These are phyloP conservation scores for Acanthis flammea DNA, from an alignment of 2,797 vertebrate species.

Conservation along the genomic window DNA sequence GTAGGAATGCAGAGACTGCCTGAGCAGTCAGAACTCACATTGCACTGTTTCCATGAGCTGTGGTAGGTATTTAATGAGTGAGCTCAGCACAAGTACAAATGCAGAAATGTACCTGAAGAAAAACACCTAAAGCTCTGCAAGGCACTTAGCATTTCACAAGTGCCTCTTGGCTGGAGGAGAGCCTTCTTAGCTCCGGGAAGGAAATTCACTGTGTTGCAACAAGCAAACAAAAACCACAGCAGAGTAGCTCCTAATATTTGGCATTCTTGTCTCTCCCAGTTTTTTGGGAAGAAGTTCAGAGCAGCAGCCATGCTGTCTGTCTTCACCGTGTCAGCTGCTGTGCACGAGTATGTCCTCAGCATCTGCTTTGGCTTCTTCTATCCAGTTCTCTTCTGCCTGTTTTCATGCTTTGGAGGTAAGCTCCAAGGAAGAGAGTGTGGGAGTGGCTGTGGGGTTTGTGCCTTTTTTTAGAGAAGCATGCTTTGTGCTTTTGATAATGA, in stretches of 20 bases:
- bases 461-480: neutral
- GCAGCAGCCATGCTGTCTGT: conserved; percentile 89
- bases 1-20: neutral
- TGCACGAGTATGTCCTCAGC: conserved; percentile 89
- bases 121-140: neutral
- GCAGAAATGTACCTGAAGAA: neutral
- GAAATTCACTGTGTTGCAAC: neutral
- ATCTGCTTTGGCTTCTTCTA: conserved; percentile 93
- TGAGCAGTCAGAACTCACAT: neutral
- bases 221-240: neutral
- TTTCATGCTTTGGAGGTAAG: conserved; percentile 96
- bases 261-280: conserved; percentile 68
- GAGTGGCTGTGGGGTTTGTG: neutral
- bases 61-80: neutral
- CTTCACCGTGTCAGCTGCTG: conserved; percentile 88
- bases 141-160: neutral
- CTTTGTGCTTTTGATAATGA: neutral
- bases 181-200: neutral
- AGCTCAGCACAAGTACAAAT: neutral
- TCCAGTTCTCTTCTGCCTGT: conserved; percentile 91
- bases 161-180: neutral
- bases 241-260: neutral
- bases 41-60: neutral
- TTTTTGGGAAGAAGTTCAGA: conserved; percentile 87
- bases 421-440: neutral